phyloP scores from a whole-genome alignment of 30 jellyfish, hydroid and myxozoan species.

The Chrysaora quinquecirrha region DNA sequence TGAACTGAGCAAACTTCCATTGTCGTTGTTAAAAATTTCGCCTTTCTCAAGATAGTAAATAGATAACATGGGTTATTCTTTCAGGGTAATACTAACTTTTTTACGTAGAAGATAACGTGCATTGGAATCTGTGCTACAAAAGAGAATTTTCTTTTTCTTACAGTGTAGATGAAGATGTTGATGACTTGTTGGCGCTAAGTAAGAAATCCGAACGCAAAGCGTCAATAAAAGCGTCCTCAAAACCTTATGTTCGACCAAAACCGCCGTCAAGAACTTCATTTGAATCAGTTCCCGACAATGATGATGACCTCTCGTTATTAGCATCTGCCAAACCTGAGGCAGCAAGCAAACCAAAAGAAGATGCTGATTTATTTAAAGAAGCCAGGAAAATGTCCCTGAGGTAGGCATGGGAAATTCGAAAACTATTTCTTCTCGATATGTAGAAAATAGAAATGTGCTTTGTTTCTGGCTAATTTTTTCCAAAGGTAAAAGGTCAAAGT shows the following conservation, averaged over 20 bases:
- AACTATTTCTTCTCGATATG: too few relatives aligned
- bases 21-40: too few relatives aligned
- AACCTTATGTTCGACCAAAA: constrained; percentile 42
- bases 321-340: constrained; percentile 23
- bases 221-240: constrained; percentile 55
- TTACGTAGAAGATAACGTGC: too few relatives aligned
- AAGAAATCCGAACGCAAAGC: constrained; percentile 69
- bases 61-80: too few relatives aligned
- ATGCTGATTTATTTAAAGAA: constrained; percentile 39
- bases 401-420: too few relatives aligned
- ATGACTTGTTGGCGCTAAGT: constrained; percentile 79
- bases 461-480: too few relatives aligned
- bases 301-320: constrained; percentile 29
- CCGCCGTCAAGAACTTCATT: constrained; percentile 52
- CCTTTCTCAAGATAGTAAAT: too few relatives aligned
- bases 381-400: constrained; percentile 63
- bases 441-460: too few relatives aligned
- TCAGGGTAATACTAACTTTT: too few relatives aligned
- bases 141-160: neutral
- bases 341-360: constrained; percentile 5
- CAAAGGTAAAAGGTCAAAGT: too few relatives aligned
- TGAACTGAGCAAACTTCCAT: too few relatives aligned
- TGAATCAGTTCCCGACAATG: constrained; percentile 40
- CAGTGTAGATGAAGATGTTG: constrained; percentile 68
- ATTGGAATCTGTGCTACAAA: too few relatives aligned